phyloP scores from a whole-genome alignment of 1,140 invertebrate species.

The Cecropterus lyciades region DNA sequence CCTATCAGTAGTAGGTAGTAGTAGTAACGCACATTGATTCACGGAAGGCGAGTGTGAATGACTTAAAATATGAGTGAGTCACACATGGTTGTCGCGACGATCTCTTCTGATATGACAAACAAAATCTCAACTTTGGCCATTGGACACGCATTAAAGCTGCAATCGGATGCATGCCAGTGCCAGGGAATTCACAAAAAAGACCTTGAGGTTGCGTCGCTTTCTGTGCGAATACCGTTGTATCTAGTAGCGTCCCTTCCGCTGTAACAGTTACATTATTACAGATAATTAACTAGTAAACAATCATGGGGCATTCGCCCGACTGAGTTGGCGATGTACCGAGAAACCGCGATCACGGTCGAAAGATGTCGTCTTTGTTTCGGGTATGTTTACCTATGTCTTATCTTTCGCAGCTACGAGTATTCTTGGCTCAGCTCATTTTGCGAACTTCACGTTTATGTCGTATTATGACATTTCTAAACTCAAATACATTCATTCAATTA shows the following conservation, averaged over 20 bases:
- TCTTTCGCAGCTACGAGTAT: constrained; percentile 43
- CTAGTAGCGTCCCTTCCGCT: constrained; percentile 59
- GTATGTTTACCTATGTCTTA: constrained; percentile 54
- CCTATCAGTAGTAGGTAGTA: background rate
- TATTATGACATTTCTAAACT: constrained; percentile 35
- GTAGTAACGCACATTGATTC: background rate
- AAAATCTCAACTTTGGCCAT: constrained; percentile 64
- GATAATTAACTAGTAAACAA: constrained; percentile 41
- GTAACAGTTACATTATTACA: constrained; percentile 52
- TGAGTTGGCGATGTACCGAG: constrained; percentile 60
- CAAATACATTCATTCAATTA: constrained; percentile 21
- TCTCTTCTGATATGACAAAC: constrained; percentile 56
- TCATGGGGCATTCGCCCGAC: constrained; percentile 35
- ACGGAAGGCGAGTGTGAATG: constrained; percentile 30
- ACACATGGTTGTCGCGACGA: constrained; percentile 36
- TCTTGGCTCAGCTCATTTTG: constrained; percentile 47
- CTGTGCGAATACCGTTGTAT: constrained; percentile 56
- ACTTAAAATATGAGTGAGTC: constrained; percentile 45
- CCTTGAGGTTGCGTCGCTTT: constrained; percentile 64
- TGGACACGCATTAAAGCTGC: constrained; percentile 54
- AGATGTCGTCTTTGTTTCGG: constrained; percentile 68
- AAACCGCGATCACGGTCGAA: constrained; percentile 37
- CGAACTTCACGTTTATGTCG: constrained; percentile 40
- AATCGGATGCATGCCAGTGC: constrained; percentile 75
- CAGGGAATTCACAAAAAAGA: constrained; percentile 70